Base-by-base conservation (phyloP, 2,113 vertebrate genomes). In the Vombatus ursinus region DNA sequence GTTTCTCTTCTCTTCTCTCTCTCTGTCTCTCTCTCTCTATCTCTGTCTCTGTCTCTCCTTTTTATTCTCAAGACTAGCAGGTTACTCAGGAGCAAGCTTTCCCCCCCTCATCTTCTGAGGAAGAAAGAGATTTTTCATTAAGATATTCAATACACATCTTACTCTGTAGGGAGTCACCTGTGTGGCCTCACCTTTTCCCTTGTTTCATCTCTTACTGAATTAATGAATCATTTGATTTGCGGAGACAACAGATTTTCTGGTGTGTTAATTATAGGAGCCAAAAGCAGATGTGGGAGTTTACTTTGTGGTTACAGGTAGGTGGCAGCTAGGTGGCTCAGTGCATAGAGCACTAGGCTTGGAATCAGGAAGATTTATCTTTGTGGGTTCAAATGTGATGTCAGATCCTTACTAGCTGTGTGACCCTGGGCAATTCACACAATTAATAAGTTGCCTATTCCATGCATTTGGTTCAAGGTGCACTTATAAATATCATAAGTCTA, bases 141-240 rank as follows among this genome's bases (percentile, higher is more conserved):
- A 84, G 16, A 84, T 16, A 84, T 22, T 84, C 44, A 84, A 44
- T 22, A 44, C 11, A 68, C 68, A 12, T 57, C 48, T 91, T 95
- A 52, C 94, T 57, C 54, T 94, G 92, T 52, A 89, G 93, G 52
- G 90, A 28, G 52, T 96, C 52, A 96, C 53, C 54, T 96, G 54
- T 52, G n/a, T 51, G 50, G 77, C 31, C 47, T 47, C 92, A 31
- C 24, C 51, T 91, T 95, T 52, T 93, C n/a, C 52, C 90, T 93
- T 90, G 93, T 89, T 96, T 95, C 95, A 51, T 96, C 84, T 94
- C 48, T 90, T 94, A 97, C 97, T 0, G 52, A 97, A 92, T 94
- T 94, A 95, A 93, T 92, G 94, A 97, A 98, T 97, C 96, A 96
- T 93, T 94, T 96, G 95, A 98, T 98, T 96, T 96, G 93, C 93